These are phyloP conservation scores for Cheumatopsyche charites DNA, from an alignment of 1,140 invertebrate species.

Conservation along the genomic window DNA sequence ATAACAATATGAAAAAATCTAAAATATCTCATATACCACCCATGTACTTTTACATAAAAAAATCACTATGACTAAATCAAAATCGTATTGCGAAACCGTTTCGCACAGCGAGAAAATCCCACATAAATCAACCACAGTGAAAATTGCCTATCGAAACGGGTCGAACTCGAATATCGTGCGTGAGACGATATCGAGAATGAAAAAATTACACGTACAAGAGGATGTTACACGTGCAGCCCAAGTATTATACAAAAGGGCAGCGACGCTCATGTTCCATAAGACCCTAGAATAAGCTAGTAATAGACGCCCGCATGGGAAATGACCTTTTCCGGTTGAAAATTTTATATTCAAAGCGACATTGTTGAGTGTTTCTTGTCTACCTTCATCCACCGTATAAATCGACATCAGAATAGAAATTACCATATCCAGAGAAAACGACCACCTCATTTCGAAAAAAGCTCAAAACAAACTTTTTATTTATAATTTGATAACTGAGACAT, in stretches of 20 bases:
- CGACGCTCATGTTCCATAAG: not conserved
- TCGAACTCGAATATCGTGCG: too few species aligned
- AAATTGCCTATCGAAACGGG: not conserved
- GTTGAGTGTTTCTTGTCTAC: not conserved
- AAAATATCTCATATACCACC: slow-evolving; percentile 11
- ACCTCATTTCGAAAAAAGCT: too few species aligned
- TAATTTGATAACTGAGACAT: too few species aligned
- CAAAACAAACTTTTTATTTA: too few species aligned
- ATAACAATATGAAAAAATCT: not conserved
- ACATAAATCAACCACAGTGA: not conserved
- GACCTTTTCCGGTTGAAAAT: slow-evolving; percentile 31
- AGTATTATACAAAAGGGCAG: not conserved
- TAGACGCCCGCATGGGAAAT: slow-evolving; percentile 34
- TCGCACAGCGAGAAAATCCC: not conserved
- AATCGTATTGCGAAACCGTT: not conserved
- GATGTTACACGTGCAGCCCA: slow-evolving; percentile 25
- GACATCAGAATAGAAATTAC: too few species aligned
- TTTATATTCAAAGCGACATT: not conserved
- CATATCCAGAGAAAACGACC: too few species aligned
- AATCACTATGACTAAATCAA: not conserved
- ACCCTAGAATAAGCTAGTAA: too few species aligned
- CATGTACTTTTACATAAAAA: not conserved
- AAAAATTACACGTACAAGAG: slow-evolving; percentile 6
- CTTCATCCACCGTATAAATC: too few species aligned
- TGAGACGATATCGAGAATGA: too few species aligned